A percentile compares a stretch with the other conserved stretches of the same genome.
These are phyloP conservation scores for Mimas tiliae DNA, from an alignment of 2,888 invertebrate genomes.

Conservation along the genomic window DNA sequence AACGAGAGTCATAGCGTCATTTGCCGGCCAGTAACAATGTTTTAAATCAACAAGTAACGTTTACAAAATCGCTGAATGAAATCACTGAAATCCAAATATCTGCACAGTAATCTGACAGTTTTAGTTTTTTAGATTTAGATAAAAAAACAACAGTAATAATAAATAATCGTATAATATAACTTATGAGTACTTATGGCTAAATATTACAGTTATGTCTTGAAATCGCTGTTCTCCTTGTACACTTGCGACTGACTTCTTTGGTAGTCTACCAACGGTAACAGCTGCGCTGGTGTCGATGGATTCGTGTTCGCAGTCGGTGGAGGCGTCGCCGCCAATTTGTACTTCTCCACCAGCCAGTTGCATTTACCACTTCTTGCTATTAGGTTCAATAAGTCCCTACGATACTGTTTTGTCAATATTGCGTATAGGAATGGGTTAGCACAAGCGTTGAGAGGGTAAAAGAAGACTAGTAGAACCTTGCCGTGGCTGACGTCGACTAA, in stretches of 20 bases:
- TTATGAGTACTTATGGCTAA: conserved; percentile 52
- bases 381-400: conserved; percentile 89
- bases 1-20: too few relatives aligned
- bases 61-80: too few relatives aligned
- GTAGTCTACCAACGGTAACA: conserved; percentile 70
- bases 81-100: not conserved
- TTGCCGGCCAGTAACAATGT: too few relatives aligned
- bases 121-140: conserved; percentile 30
- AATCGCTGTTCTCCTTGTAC: conserved; percentile 67
- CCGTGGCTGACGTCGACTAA: conserved; percentile 92
- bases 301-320: conserved; percentile 76
- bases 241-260: conserved; percentile 62
- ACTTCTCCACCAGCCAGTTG: conserved; percentile 71
- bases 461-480: conserved; percentile 93
- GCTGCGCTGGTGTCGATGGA: conserved; percentile 65
- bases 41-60: too few relatives aligned
- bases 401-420: conserved; percentile 94
- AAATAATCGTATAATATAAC: conserved; percentile 68
- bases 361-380: conserved; percentile 86
- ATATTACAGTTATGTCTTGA: conserved; percentile 55
- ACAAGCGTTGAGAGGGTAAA: conserved; percentile 96
- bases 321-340: conserved; percentile 72
- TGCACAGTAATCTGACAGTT: not conserved
- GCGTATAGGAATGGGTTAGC: conserved; percentile 97
- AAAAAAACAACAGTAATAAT: conserved; percentile 52